Percentiles rank a stretch among this genome's conserved stretches.
These are phyloP conservation scores for Gnathonemus echidnorhynchus DNA, from an alignment of 2,113 vertebrate genomes.

Conservation along the genomic window DNA sequence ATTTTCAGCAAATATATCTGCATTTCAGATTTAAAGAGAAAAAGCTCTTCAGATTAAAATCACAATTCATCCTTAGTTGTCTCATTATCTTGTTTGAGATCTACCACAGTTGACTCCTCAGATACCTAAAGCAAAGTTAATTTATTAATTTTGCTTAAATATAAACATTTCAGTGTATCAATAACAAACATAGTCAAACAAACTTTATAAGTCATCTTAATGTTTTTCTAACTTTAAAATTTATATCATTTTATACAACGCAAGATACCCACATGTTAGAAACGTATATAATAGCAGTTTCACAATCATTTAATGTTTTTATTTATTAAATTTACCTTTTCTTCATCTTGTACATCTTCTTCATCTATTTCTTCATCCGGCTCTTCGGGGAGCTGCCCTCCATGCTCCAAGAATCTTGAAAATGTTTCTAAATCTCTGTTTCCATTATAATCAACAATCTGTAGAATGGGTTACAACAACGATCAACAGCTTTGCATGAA, in stretches of 20 bases:
- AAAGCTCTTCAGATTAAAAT: constrained; percentile 22
- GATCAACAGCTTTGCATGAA: neutral
- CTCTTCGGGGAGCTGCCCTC: constrained; percentile 63
- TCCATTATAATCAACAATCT: constrained; percentile 70
- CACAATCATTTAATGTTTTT: neutral
- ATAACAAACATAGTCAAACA: neutral
- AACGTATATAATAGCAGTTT: neutral
- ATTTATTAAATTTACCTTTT: neutral
- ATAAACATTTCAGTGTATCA: neutral
- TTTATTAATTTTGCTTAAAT: neutral
- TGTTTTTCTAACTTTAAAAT: neutral
- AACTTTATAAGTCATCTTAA: neutral
- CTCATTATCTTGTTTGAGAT: constrained; percentile 24
- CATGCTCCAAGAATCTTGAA: constrained; percentile 75
- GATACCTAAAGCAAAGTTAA: constrained; percentile 27
- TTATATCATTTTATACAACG: neutral
- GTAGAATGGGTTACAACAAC: neutral
- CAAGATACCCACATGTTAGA: neutral
- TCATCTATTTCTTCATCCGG: constrained; percentile 20
- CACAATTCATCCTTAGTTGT: constrained; percentile 54
- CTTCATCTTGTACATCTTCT: constrained; percentile 34
- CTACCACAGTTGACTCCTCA: constrained; percentile 23
- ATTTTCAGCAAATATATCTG: neutral
- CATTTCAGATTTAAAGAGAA: neutral
- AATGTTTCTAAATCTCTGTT: constrained; percentile 75